Evolutionary conservation across 2,888 invertebrate genomes (phyloP), one percentile per base, ranked within the genome.

Genomic region (Cenopis cana): DNA sequence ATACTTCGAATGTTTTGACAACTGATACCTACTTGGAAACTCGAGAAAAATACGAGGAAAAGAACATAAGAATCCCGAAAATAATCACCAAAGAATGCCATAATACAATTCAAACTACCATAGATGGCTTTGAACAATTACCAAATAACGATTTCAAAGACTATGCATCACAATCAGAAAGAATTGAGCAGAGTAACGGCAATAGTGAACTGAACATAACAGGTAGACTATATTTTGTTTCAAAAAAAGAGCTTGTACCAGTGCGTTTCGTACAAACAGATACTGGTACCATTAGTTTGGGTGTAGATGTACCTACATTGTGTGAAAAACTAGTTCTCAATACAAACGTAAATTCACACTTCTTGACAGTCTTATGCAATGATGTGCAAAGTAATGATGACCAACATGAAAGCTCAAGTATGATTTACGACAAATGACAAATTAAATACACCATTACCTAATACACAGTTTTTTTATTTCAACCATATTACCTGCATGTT

Each of bases 201-300:
- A 8, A n/a, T 55, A 29, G 6, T 29, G 29, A 29, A 55, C 14
- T n/a, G 14, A 20, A 24, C 4, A 49, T 71, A 24, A 38, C 49
- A 49, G 85, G 84, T 11, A 76, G 77, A 8, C 75, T 86, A 1
- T 81, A 78, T 66, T 80, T 83, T 72, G 55, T 78, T n/a, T 80
- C 78, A 61, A 77, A 74, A 2, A 60, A 74, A 14, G 72, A 78
- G 18, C 76, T 76, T 12, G 75, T 85, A 33, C 85, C 86, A 29
- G 79, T 79, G n/a, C 79, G 75, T 20, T 83, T 84, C 59, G 74
- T 82, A 4, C 85, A 85, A 77, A 76, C 79, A 17, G 24, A 77
- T 0, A 75, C 77, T 24, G 84, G 83, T 8, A 68, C 78, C 68
- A 69, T 85, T 38, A 71, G 77, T 50, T 59, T 86, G 33, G 81